Evolutionary conservation across 1,140 invertebrate species (phyloP), one percentile per base, ranked within the genome.

Genomic region (Drosophila setifemur): DNA sequence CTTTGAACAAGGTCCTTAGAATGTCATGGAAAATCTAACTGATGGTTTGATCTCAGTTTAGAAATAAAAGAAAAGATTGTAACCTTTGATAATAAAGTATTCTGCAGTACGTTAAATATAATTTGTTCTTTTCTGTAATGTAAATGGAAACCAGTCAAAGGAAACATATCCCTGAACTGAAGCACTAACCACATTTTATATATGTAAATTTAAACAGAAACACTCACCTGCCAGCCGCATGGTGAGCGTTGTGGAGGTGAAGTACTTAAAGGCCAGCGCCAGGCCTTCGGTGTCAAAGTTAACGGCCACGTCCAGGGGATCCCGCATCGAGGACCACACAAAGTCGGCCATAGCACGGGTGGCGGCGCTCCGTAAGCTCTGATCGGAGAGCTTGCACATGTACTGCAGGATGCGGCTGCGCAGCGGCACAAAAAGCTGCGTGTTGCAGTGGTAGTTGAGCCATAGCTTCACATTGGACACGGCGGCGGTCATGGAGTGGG

Each of bases 331-430:
- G 66, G 95, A 96, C 97, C 97, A 98, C 93, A 98, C 97, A 79
- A 97, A 96, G 92, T 98, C 95, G 66, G 96, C 97, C 96, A 98
- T 98, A 67, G 96, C 96, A 74, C 97, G 95, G 23, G 96, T 96
- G 25, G 95, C 96, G 14, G 95, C 95, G 44, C 95, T 94, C 63
- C 96, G 93, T 29, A 98, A 92, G 91, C 98, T 97, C 89, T 97
- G 96, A 90, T 98, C 97, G 21, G 95, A 95, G 47, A 98, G 93
- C 87, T 95, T 95, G 91, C 97, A 98, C 96, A 98, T 97, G 83
- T 98, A 98, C 57, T 96, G 94, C 72, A 98, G 93, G 58, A 98
- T 96, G 76, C 95, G 94, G 61, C 95, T 95, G 43, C 97, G 93
- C 31, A 98, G 91, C 28, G 96, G 96, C 86, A 97, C 94, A 89